Evolutionary conservation across 2,797 vertebrate species (phyloP).

Genomic region (Melanogrammus aeglefinus): DNA sequence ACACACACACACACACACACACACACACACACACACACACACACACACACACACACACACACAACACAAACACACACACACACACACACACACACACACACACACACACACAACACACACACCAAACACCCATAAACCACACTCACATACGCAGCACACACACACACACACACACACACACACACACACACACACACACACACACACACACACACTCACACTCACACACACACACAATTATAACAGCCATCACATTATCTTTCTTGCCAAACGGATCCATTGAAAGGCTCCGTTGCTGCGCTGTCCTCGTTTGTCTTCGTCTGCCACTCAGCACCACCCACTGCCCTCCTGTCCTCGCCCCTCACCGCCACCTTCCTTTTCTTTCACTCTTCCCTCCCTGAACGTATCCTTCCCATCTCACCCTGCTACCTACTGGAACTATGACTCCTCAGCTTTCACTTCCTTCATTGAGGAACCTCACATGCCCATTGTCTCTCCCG

Average conservation of each 20-base stretch:
- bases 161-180: not conserved
- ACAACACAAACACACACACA: not conserved
- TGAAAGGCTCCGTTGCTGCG: not conserved
- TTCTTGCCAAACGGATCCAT: not conserved
- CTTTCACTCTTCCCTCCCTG: not conserved
- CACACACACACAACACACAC: no score
- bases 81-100: no score
- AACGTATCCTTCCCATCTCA: not conserved
- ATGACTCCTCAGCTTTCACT: not conserved
- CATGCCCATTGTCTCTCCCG: not conserved
- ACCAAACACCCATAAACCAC: no score
- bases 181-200: not conserved
- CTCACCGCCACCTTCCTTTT: not conserved
- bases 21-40: slow-evolving; percentile 4
- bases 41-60: slow-evolving; percentile 7
- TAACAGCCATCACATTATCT: not conserved
- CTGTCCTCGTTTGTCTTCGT: not conserved
- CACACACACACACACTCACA: slow-evolving; percentile 1
- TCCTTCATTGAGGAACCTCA: not conserved
- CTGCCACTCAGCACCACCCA: not conserved
- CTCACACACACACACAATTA: slow-evolving; percentile 3
- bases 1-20: not conserved
- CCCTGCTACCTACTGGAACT: not conserved
- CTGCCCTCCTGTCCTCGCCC: not conserved
- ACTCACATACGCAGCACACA: no score